Conservation (phyloP, 2,113 vertebrate species). For the Pedionomus torquatus region DNA sequence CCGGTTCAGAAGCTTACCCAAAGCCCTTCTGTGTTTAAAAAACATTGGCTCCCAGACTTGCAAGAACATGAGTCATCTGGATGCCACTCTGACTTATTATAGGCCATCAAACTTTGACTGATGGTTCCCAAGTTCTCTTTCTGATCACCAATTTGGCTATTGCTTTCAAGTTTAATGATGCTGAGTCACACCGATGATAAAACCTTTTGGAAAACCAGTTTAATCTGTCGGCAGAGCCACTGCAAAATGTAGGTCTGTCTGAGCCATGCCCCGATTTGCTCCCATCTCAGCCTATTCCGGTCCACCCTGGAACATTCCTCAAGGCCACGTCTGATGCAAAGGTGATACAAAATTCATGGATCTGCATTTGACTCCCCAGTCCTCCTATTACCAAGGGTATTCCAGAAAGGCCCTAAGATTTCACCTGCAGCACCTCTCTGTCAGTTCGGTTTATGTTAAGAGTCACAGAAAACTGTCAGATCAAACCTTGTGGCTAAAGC, state of each 20-base stretch:
- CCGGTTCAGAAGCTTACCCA: slow-evolving; percentile 34
- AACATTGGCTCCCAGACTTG: neutral
- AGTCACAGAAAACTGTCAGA: neutral
- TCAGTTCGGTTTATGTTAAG: neutral
- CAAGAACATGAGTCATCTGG: slow-evolving; percentile 34
- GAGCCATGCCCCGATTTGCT: slow-evolving; percentile 3
- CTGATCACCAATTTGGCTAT: slow-evolving; percentile 45
- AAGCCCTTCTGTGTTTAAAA: slow-evolving; percentile 29
- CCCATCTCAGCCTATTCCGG: slow-evolving; percentile 15
- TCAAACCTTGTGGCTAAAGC: neutral
- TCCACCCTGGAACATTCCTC: slow-evolving; percentile 41
- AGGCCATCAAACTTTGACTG: neutral
- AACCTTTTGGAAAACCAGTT: slow-evolving; percentile 33
- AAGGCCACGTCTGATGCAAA: neutral
- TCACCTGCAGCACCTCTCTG: slow-evolving; percentile 25
- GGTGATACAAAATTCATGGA: slow-evolving; percentile 42
- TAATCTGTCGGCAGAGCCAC: neutral
- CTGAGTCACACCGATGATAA: slow-evolving; percentile 53
- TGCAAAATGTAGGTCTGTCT: slow-evolving; percentile 29
- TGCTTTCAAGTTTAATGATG: slow-evolving; percentile 48
- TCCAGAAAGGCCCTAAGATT: neutral
- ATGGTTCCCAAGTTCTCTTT: slow-evolving; percentile 29
- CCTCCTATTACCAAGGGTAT: neutral
- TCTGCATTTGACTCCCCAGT: neutral
- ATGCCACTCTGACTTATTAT: slow-evolving; percentile 24